Conservation (phyloP, 2,797 vertebrate species). For the Martes flavigula region DNA sequence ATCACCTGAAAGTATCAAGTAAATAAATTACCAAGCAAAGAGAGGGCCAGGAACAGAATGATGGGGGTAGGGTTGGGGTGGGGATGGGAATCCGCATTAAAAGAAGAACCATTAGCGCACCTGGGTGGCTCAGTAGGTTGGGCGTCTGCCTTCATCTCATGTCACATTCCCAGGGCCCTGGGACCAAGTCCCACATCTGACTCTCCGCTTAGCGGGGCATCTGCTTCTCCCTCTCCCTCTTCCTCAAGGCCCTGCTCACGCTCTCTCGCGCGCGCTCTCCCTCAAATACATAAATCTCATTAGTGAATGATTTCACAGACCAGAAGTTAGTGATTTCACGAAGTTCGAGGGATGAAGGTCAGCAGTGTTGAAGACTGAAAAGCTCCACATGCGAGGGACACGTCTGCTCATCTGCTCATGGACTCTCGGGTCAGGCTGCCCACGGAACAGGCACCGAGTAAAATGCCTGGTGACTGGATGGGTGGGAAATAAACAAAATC, state of each 20-base stretch:
- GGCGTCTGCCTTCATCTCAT: background rate
- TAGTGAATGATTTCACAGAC: background rate
- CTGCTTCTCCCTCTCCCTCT: background rate
- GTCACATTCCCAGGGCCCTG: background rate
- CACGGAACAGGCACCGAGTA: background rate
- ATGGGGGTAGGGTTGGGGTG: background rate
- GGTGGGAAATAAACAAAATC: constrained; percentile 10
- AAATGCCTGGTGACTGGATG: background rate
- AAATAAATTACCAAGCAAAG: background rate
- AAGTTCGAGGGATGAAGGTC: background rate
- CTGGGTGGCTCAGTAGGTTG: background rate
- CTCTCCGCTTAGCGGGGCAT: background rate
- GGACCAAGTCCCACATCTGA: background rate
- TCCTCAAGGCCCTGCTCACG: too few relatives aligned
- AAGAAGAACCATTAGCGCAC: background rate
- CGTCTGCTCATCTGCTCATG: background rate
- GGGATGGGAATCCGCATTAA: background rate
- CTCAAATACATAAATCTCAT: background rate
- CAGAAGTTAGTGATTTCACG: background rate
- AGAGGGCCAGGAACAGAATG: background rate
- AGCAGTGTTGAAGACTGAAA: background rate
- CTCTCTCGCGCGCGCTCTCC: rapidly evolving
- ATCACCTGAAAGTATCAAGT: background rate
- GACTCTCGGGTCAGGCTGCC: background rate
- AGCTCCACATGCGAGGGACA: background rate